A percentile compares a stretch with the other conserved stretches of the same genome.
Evolutionary conservation across 2,113 vertebrate species (phyloP).

Genomic region (Calypte anna): DNA sequence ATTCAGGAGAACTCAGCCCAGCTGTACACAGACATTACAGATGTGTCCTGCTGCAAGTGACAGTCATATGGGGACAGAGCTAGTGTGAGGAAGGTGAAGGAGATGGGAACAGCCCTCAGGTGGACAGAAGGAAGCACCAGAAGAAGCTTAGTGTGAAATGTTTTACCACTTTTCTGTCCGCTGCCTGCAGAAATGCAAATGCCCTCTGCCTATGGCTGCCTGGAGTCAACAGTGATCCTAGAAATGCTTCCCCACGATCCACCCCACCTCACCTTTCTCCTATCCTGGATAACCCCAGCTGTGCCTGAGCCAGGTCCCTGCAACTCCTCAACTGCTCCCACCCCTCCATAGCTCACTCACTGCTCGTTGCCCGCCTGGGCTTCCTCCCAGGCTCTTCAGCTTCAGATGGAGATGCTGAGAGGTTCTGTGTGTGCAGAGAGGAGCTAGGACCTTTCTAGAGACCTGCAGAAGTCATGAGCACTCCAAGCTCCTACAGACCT

Average conservation of each 20-base stretch:
- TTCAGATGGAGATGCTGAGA: not conserved
- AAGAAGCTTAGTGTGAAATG: not conserved
- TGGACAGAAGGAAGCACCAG: not conserved
- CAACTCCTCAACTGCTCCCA: not conserved
- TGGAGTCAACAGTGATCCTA: not conserved
- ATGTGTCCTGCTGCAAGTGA: not conserved
- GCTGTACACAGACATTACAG: rapidly evolving
- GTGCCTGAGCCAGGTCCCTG: not conserved
- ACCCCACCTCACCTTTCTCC: not conserved
- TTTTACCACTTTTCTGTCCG: not conserved
- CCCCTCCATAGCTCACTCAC: not conserved
- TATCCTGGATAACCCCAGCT: not conserved
- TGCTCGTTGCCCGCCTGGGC: not conserved
- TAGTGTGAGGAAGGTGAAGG: not conserved
- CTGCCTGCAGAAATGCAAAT: not conserved
- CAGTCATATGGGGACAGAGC: rapidly evolving
- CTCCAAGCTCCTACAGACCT: not conserved
- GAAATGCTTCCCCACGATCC: not conserved
- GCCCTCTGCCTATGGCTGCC: not conserved
- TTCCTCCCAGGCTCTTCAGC: not conserved
- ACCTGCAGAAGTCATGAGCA: not conserved
- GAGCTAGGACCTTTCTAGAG: not conserved
- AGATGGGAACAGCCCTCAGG: not conserved
- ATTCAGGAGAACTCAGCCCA: not conserved
- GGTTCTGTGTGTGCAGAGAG: not conserved